phyloP scores from a whole-genome alignment of 1,140 invertebrate species.

The Ceratina calcarata region DNA sequence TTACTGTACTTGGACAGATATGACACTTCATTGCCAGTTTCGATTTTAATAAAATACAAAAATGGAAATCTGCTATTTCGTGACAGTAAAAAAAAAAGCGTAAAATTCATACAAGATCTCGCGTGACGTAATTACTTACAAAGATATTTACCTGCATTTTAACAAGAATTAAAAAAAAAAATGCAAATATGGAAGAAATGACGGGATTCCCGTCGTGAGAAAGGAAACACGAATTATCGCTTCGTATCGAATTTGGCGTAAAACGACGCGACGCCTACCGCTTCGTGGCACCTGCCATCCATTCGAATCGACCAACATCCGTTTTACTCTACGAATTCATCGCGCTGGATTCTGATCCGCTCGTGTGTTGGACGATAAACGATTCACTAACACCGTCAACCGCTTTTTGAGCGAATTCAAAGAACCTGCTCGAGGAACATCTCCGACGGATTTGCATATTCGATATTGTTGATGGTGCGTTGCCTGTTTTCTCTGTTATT shows the following conservation, averaged over 20 bases:
- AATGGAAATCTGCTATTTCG: neutral
- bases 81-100: neutral
- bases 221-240: constrained; percentile 46
- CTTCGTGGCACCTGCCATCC: constrained; percentile 59
- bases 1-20: neutral
- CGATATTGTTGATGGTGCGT: constrained; percentile 33
- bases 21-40: too few relatives aligned
- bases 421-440: constrained; percentile 46
- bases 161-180: neutral
- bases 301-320: constrained; percentile 65
- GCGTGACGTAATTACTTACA: neutral
- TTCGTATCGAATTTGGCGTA: constrained; percentile 60
- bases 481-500: constrained; percentile 1
- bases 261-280: constrained; percentile 59
- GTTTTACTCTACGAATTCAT: constrained; percentile 56
- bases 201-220: constrained; percentile 27
- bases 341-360: constrained; percentile 38
- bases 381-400: constrained; percentile 33
- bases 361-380: neutral
- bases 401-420: constrained; percentile 37
- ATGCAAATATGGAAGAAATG: constrained; percentile 9
- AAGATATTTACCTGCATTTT: neutral
- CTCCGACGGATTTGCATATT: constrained; percentile 60
- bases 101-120: too few relatives aligned
- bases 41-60: neutral